Percentiles rank a stretch among this genome's conserved stretches.
These are phyloP conservation scores for Vesta saturnalis DNA, from an alignment of 2,888 invertebrate genomes.

Conservation along the genomic window DNA sequence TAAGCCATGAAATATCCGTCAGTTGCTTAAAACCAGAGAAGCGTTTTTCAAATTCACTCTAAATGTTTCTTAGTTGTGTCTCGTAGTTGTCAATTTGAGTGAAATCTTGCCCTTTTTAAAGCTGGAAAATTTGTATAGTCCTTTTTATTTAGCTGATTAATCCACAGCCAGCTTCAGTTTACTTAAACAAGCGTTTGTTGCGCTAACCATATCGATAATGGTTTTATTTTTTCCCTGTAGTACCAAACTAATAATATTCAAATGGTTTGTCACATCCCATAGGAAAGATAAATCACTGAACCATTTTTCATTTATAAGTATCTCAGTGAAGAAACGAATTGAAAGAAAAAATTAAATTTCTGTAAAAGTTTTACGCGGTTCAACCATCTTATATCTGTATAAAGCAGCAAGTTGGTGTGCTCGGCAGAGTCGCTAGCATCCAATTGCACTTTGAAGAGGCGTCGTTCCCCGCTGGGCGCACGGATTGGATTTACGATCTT, in stretches of 20 bases:
- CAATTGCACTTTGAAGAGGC: constrained; percentile 21
- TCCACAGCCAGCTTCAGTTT: constrained; percentile 37
- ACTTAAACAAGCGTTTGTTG: constrained; percentile 39
- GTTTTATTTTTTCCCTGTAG: constrained; percentile 31
- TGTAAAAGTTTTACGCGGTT: constrained; percentile 39
- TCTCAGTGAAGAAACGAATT: constrained; percentile 41
- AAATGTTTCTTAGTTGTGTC: constrained; percentile 15
- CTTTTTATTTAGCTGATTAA: constrained; percentile 14
- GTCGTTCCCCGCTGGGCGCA: constrained; percentile 30
- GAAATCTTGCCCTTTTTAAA: neutral
- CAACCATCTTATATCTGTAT: constrained; percentile 30
- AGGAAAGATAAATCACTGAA: constrained; percentile 29
- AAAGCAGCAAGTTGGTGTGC: constrained; percentile 16
- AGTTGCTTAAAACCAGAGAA: no score
- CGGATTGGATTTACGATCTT: constrained; percentile 27
- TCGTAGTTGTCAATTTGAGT: neutral
- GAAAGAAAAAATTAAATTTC: constrained; percentile 41
- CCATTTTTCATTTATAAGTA: constrained; percentile 36
- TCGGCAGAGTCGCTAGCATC: constrained; percentile 6
- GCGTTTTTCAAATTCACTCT: no score
- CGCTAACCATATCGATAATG: constrained; percentile 32
- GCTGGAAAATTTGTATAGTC: neutral
- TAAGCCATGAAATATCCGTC: no score
- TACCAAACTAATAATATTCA: no score
- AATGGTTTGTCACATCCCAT: constrained; percentile 29